Conservation (phyloP, 2,888 invertebrate species). For the Dysmachus trigonus region DNA sequence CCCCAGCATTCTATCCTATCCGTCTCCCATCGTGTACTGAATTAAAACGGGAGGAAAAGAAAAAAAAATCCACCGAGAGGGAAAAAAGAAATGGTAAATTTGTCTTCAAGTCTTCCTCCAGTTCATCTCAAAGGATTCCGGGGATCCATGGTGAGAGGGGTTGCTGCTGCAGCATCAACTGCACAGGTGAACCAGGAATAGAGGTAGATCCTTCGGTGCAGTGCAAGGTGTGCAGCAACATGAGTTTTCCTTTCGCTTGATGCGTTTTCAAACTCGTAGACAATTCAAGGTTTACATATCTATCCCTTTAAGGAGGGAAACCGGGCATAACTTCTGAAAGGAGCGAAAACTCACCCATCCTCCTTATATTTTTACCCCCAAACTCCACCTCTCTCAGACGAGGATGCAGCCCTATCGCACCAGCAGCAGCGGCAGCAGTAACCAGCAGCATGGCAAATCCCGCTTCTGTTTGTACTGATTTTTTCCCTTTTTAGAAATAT, state of each 20-base stretch:
- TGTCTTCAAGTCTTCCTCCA: constrained; percentile 49
- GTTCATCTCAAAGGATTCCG: constrained; percentile 48
- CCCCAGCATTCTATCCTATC: too few relatives aligned
- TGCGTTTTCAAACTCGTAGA: constrained; percentile 35
- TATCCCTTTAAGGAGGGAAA: constrained; percentile 20
- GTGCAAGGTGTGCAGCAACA: constrained; percentile 38
- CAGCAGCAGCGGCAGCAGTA: background rate
- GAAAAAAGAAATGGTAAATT: constrained; percentile 48
- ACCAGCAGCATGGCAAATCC: background rate
- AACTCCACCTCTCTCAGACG: background rate
- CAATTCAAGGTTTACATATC: constrained; percentile 39
- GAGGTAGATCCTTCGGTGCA: constrained; percentile 22
- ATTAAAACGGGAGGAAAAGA: constrained; percentile 4
- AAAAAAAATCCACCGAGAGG: background rate
- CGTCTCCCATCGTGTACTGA: constrained; percentile 28
- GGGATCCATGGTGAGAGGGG: constrained; percentile 13
- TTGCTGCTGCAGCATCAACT: background rate
- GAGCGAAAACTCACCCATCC: background rate
- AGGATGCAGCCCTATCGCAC: background rate
- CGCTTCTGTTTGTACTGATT: background rate
- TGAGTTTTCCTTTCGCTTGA: constrained; percentile 41
- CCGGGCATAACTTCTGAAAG: background rate
- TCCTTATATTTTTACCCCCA: background rate
- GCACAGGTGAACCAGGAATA: background rate
- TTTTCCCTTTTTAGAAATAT: background rate